Evolutionary conservation across 2,888 invertebrate genomes (phyloP).

Genomic region (Nipponacmea schrenckii): DNA sequence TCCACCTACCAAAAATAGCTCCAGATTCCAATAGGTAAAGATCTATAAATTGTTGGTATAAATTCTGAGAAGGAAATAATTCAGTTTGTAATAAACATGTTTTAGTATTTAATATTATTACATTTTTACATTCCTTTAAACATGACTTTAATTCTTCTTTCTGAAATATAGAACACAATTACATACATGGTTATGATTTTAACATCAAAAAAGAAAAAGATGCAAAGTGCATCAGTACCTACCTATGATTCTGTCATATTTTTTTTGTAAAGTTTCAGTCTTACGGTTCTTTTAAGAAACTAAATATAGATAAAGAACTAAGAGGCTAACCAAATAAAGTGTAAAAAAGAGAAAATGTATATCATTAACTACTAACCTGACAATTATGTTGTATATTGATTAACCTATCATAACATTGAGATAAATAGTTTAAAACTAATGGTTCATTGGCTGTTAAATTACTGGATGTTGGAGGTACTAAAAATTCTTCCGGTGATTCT

Average conservation of each 20-base stretch:
- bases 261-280: too few relatives aligned
- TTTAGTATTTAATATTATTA: constrained; percentile 54
- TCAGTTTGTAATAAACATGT: constrained; percentile 59
- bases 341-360: too few relatives aligned
- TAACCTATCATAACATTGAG: constrained; percentile 44
- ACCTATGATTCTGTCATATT: constrained; percentile 7
- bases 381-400: constrained; percentile 22
- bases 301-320: too few relatives aligned
- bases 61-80: constrained; percentile 46
- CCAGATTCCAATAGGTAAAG: constrained; percentile 48
- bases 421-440: constrained; percentile 56
- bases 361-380: constrained; percentile 14
- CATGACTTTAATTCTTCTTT: constrained; percentile 22
- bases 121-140: constrained; percentile 41
- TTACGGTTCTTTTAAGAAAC: too few relatives aligned
- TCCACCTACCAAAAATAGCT: constrained; percentile 35
- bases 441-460: constrained; percentile 45
- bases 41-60: constrained; percentile 52
- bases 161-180: constrained; percentile 23
- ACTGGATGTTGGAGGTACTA: constrained; percentile 34
- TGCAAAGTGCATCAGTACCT: background rate
- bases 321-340: too few relatives aligned
- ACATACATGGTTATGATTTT: background rate
- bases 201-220: too few relatives aligned
- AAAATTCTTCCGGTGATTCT: constrained; percentile 39